A percentile compares a stretch with the other conserved stretches of the same genome.
Conservation (phyloP, 2,797 vertebrate species). For the Coccyzus lansbergi region DNA sequence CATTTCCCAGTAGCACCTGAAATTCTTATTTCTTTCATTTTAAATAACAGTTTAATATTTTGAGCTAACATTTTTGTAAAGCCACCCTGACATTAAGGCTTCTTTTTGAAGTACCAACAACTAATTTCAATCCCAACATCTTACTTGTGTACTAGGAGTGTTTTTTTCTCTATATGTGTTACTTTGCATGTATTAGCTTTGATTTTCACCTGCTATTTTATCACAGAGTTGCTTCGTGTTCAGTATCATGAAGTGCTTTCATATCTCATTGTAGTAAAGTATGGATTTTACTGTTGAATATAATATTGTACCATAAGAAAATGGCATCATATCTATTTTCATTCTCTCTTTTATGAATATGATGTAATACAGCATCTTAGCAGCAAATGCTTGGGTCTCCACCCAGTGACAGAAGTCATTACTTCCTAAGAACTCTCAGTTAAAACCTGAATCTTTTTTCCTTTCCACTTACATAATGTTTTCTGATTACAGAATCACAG, state of each 20-base stretch:
- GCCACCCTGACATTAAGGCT: not conserved
- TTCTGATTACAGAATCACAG: not conserved
- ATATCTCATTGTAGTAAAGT: not conserved
- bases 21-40: not conserved
- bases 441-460: slow-evolving; percentile 10
- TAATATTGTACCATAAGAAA: not conserved
- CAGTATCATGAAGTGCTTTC: not conserved
- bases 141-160: not conserved
- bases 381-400: not conserved
- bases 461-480: not conserved
- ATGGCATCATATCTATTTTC: not conserved
- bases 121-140: not conserved
- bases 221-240: not conserved
- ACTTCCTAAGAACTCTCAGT: not conserved
- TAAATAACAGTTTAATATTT: not conserved
- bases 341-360: not conserved
- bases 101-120: not conserved
- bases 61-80: not conserved
- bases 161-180: not conserved
- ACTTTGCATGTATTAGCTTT: not conserved
- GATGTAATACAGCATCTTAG: not conserved
- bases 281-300: not conserved
- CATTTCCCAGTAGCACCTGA: not conserved
- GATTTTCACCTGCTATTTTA: not conserved
- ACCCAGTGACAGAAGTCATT: not conserved